Evolutionary conservation across 2,113 vertebrate species (phyloP).

Genomic region (Synodontis membranacea): DNA sequence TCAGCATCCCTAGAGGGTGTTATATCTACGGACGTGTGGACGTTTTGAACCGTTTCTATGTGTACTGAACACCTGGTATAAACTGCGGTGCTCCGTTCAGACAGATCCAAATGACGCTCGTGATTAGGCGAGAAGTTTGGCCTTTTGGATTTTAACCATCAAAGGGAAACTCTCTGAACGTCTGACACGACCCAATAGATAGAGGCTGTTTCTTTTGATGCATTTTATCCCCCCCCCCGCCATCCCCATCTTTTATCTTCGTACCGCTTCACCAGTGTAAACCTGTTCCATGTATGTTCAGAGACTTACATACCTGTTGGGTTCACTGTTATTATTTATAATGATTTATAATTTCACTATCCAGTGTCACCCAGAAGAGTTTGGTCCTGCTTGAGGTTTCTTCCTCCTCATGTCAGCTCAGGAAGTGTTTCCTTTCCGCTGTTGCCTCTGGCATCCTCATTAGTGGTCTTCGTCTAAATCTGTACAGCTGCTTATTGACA

Average conservation of each 20-base stretch:
- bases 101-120: slow-evolving; percentile 41
- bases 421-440: background rate
- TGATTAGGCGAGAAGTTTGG: slow-evolving; percentile 28
- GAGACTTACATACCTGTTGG: background rate
- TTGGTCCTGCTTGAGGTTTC: background rate
- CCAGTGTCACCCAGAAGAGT: background rate
- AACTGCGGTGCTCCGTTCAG: slow-evolving; percentile 30
- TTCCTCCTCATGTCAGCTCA: background rate
- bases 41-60: background rate
- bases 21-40: background rate
- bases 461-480: background rate
- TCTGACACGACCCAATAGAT: background rate
- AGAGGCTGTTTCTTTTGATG: slow-evolving; percentile 8
- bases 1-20: slow-evolving; percentile 57
- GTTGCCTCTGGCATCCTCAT: background rate
- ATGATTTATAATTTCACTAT: background rate
- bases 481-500: background rate
- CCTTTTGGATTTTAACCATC: slow-evolving; percentile 25
- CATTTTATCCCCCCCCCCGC: too few relatives aligned
- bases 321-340: background rate
- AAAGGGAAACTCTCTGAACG: slow-evolving; percentile 7
- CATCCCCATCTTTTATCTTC: background rate
- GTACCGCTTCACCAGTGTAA: background rate
- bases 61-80: slow-evolving; percentile 23
- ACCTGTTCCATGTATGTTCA: background rate